Evolutionary conservation across 2,113 vertebrate species (phyloP), one percentile per base, ranked within the genome.

Genomic region (Litocranius walleri): DNA sequence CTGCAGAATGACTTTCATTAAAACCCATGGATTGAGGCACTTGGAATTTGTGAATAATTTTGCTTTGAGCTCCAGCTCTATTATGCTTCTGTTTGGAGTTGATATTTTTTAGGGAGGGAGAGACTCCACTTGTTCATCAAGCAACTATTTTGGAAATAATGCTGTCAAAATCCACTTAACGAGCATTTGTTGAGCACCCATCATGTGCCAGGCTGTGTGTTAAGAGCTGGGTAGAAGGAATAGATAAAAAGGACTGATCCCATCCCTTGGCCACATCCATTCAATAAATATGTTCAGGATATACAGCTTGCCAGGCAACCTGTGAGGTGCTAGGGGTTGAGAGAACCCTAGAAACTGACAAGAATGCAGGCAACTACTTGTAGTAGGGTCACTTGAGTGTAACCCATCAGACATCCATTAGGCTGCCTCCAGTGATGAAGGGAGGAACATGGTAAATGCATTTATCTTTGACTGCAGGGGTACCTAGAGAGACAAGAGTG

Each of bases 1-100:
- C 93, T 97, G 82, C 96, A 98, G 95, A 98, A 97, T 89, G 61
- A 97, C 98, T 97, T 97, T 88, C 97, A 97, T 97, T 97, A 98
- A 97, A 97, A 95, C 88, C 92, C 86, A 81, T 77, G 95, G 92
- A 98, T 97, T 92, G 92, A 97, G 83, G 92, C 95, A 94, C 92
- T 98, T 98, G 88, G 88, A 97, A 91, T 96, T 97, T 91, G 93
- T 95, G 95, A 96, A 90, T 97, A 96, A 97, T 97, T 98, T 98
- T 95, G 92, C 98, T 98, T 96, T 94, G 93, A 97, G 94, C 62
- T 97, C 96, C 96, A 80, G 88, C 40, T 98, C 78, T 97, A 92
- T 95, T 97, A 93, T 96, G 91, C 94, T 96, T 96, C 97, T 98
- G 71, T 97, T 96, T 96, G 59, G 85, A 97, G 71, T 94, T 96